phyloP scores from a whole-genome alignment of 2,113 vertebrate genomes.

The Eudyptes chrysolophus region DNA sequence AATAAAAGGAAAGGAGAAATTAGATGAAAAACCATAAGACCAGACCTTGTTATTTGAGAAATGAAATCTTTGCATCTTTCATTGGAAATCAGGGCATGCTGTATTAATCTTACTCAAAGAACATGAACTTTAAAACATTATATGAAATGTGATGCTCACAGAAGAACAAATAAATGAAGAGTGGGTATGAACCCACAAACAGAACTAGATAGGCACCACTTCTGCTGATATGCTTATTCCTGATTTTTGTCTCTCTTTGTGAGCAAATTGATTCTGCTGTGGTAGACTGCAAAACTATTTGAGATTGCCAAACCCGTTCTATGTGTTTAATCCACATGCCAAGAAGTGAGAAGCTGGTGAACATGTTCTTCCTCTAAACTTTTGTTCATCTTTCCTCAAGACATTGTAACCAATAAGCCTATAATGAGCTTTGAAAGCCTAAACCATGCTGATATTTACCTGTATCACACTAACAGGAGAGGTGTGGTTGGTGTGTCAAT shows the following conservation, averaged over 20 bases:
- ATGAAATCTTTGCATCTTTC: background rate
- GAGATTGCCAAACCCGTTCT: background rate
- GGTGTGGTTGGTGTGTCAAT: background rate
- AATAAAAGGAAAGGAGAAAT: background rate
- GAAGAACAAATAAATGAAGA: background rate
- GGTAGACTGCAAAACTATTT: background rate
- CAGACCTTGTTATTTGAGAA: background rate
- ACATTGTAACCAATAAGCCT: background rate
- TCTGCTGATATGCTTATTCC: background rate
- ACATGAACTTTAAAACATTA: background rate
- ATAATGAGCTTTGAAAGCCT: background rate
- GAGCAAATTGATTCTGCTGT: background rate
- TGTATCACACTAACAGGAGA: background rate
- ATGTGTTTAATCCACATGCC: background rate
- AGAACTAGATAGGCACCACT: background rate
- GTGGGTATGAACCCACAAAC: background rate
- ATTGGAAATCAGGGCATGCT: background rate
- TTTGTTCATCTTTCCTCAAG: background rate
- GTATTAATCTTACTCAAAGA: background rate
- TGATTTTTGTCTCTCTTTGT: background rate
- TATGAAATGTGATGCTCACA: background rate
- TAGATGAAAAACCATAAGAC: background rate
- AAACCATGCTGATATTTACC: background rate
- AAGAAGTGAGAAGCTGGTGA: background rate
- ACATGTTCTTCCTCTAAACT: background rate